Evolutionary conservation across 2,797 vertebrate species (phyloP).

Genomic region (Falco novaeseelandiae): DNA sequence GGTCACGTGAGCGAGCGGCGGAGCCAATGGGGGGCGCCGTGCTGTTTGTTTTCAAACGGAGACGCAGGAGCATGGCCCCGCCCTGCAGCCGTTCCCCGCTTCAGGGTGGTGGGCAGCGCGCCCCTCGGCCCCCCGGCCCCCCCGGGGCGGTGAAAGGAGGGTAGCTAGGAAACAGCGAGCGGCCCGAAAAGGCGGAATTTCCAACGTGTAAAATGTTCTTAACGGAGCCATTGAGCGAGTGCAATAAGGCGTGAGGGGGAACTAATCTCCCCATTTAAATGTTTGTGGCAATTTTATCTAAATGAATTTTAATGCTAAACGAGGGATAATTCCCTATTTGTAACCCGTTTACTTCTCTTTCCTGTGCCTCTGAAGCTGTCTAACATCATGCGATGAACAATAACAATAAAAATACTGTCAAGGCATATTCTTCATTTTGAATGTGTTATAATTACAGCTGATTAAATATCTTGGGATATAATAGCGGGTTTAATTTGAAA

Average conservation of each 20-base stretch:
- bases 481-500: constrained; percentile 36
- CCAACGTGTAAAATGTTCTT: constrained; percentile 86
- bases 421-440: constrained; percentile 78
- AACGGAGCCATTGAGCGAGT: constrained; percentile 89
- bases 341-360: constrained; percentile 86
- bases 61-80: rapidly evolving
- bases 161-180: constrained; percentile 86
- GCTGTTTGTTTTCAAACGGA: constrained; percentile 7
- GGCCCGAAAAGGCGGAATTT: constrained; percentile 84
- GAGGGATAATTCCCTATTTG: constrained; percentile 90
- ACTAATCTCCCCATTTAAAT: constrained; percentile 96
- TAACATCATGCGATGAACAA: constrained; percentile 78
- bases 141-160: constrained; percentile 77
- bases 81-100: not conserved
- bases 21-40: not conserved
- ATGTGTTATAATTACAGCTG: constrained; percentile 81
- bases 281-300: constrained; percentile 95
- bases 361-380: constrained; percentile 80
- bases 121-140: not conserved
- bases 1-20: not conserved
- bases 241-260: constrained; percentile 97
- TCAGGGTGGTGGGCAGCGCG: not conserved
- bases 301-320: constrained; percentile 93
- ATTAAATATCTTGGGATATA: constrained; percentile 74
- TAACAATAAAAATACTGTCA: constrained; percentile 80